Base-by-base conservation (phyloP, 2,113 vertebrate species). In the Poeciliopsis occidentalis region DNA sequence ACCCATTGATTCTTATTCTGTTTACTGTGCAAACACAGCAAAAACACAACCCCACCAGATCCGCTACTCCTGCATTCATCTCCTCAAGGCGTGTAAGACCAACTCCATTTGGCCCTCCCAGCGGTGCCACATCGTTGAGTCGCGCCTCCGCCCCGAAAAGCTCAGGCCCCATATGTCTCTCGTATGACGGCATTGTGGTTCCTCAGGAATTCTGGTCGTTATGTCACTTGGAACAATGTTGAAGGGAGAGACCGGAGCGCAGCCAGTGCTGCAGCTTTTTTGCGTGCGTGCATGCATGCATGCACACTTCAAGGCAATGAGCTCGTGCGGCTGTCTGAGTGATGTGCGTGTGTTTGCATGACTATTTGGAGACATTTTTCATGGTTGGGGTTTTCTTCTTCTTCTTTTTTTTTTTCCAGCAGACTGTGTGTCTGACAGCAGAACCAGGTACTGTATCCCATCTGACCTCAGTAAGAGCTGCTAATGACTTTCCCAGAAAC, bases 381-480 rank as follows among this genome's bases (percentile, higher is more conserved):
- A 78, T 76, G 71, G 71, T 79, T 5, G 76, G 22, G 81, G 75
- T 76, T 47, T 37, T 37, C 34, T 37, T 11, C 34, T 11, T 37
- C 8, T 34, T 10, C 2, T n/a, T n/a, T 37, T 37, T 66, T n/a
- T 85, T 89, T 87, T 89, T 89, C 83, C 81, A 88, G 79, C 75
- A 79, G 82, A 57, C 44, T 29, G 32, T 77, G 70, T 76, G 67
- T 83, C 79, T 87, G 85, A 87, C 87, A 79, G 87, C 41, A 27
- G 80, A 83, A 84, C 84, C 89, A 87, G 89, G 89, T 85, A 84
- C 69, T 81, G 80, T 69, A 83, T 90, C 82, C 89, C 84, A 68
- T 72, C 79, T 85, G 87, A 89, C 80, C 89, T 86, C 70, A 22
- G 71, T 63, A 51, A 77, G 67, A 61, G 69, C 60, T 64, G 73